phyloP scores from a whole-genome alignment of 30 jellyfish, hydroid and myxozoan genomes.

The Phacellophora camtschatica region DNA sequence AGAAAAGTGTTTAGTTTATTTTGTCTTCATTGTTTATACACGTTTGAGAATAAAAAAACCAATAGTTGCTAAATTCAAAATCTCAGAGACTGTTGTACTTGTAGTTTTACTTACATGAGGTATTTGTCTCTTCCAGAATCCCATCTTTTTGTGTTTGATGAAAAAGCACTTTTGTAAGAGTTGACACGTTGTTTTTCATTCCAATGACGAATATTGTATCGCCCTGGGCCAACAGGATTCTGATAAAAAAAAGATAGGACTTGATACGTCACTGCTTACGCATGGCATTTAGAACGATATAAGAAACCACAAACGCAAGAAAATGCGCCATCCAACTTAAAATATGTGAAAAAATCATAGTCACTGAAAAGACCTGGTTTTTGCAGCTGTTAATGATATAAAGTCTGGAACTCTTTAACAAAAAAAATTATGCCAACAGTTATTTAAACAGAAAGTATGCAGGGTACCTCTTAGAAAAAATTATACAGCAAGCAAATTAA shows the following conservation, averaged over 20 bases:
- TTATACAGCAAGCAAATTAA: too few species aligned
- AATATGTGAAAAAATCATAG: not conserved
- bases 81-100: not conserved
- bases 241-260: not conserved
- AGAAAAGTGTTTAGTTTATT: too few species aligned
- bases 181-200: conserved; percentile 29
- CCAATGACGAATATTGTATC: conserved; percentile 72
- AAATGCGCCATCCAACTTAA: not conserved
- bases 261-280: not conserved
- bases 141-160: conserved; percentile 94
- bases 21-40: too few species aligned
- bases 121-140: conserved; percentile 85
- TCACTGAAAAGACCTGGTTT: not conserved
- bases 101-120: conserved; percentile 79
- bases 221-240: conserved; percentile 99
- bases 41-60: too few species aligned
- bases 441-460: too few species aligned
- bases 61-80: too few species aligned
- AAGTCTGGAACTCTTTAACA: too few species aligned
- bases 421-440: too few species aligned
- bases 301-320: not conserved
- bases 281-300: not conserved
- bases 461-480: too few species aligned
- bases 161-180: conserved; percentile 78
- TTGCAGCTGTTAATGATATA: too few species aligned